Evolutionary conservation across 2,888 invertebrate genomes (phyloP).

Genomic region (Drosophila imparisetae): DNA sequence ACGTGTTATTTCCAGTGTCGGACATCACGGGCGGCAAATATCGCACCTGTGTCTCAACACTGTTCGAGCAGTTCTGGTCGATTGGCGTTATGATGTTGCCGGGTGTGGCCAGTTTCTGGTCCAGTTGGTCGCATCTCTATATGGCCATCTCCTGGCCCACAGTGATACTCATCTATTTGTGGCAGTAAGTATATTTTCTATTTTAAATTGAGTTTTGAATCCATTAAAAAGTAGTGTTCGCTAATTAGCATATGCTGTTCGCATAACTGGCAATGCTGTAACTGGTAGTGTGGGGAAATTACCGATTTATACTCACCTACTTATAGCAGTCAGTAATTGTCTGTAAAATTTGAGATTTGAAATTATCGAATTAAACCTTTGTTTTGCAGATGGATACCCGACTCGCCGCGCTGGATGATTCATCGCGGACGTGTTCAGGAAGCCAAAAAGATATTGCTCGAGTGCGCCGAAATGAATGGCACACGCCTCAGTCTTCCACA

Average conservation of each 20-base stretch:
- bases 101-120: slow-evolving; percentile 84
- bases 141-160: slow-evolving; percentile 85
- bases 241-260: background rate
- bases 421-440: slow-evolving; percentile 83
- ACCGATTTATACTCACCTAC: background rate
- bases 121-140: slow-evolving; percentile 85
- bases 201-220: background rate
- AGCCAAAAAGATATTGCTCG: slow-evolving; percentile 83
- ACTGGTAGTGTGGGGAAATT: slow-evolving; percentile 2
- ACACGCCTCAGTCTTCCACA: slow-evolving; percentile 83
- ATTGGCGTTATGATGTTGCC: slow-evolving; percentile 85
- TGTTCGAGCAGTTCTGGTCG: slow-evolving; percentile 86
- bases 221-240: background rate
- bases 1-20: slow-evolving; percentile 81
- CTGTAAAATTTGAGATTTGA: background rate
- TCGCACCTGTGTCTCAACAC: slow-evolving; percentile 83
- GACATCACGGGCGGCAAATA: slow-evolving; percentile 85
- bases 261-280: background rate
- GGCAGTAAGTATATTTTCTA: slow-evolving; percentile 78
- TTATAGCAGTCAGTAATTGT: background rate
- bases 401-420: slow-evolving; percentile 85
- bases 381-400: slow-evolving; percentile 84
- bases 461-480: slow-evolving; percentile 84
- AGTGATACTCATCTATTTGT: slow-evolving; percentile 84
- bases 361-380: background rate